Percentiles rank a stretch among this genome's conserved stretches.
phyloP scores from a whole-genome alignment of 1,140 invertebrate genomes.

The Drosophila nigromelanica region DNA sequence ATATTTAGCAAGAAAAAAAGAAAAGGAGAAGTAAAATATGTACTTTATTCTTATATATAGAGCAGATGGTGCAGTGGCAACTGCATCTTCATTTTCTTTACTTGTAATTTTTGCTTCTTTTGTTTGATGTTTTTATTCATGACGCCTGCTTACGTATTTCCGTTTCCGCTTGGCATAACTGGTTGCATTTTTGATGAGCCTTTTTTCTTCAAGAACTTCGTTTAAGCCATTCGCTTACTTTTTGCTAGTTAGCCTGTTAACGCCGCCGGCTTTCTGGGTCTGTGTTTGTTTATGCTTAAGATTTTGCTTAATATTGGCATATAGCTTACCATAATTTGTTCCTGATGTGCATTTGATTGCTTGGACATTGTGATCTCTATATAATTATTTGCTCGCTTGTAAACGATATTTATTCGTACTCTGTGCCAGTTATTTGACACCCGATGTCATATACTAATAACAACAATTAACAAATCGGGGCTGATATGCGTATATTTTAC shows the following conservation, averaged over 20 bases:
- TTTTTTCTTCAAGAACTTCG: conserved; percentile 27
- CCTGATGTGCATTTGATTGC: conserved; percentile 36
- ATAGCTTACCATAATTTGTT: conserved; percentile 36
- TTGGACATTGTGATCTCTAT: conserved; percentile 8
- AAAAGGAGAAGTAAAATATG: conserved; percentile 63
- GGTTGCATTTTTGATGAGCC: conserved; percentile 58
- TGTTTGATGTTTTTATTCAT: conserved; percentile 20
- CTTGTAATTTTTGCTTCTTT: conserved; percentile 14
- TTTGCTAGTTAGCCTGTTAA: conserved; percentile 8
- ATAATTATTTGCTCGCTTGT: conserved; percentile 52
- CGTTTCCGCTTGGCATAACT: conserved; percentile 57
- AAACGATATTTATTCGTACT: conserved; percentile 32
- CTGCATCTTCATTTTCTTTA: conserved; percentile 27
- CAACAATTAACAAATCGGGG: conserved; percentile 72
- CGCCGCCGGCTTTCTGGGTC: not conserved
- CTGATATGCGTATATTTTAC: conserved; percentile 22
- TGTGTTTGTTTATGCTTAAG: conserved; percentile 13
- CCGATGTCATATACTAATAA: conserved; percentile 54
- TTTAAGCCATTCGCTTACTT: conserved; percentile 25
- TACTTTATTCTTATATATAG: conserved; percentile 51
- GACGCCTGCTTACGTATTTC: conserved; percentile 55
- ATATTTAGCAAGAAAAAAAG: conserved; percentile 49
- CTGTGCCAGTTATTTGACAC: conserved; percentile 23
- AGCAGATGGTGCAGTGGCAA: conserved; percentile 22
- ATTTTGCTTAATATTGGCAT: conserved; percentile 48